phyloP scores from a whole-genome alignment of 2,113 vertebrate genomes.

The Malurus cyaneus region DNA sequence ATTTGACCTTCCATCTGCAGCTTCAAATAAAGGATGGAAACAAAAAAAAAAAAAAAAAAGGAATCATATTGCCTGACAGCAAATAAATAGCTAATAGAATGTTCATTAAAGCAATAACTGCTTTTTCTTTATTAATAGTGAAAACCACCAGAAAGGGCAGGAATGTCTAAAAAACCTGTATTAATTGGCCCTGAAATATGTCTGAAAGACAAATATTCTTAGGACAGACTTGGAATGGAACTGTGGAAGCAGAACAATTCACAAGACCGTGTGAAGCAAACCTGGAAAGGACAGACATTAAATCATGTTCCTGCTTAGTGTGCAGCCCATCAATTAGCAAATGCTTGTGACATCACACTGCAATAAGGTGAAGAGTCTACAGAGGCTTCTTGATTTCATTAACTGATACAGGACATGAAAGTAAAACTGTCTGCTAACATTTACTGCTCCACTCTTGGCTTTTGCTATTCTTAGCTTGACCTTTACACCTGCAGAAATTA shows the following conservation, averaged over 20 bases:
- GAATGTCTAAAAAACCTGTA: background rate
- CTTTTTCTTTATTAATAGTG: background rate
- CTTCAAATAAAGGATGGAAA: background rate
- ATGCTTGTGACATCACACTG: background rate
- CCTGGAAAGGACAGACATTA: background rate
- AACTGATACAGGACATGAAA: background rate
- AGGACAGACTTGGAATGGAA: background rate
- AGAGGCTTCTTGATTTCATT: background rate
- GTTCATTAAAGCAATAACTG: background rate
- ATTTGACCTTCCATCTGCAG: background rate
- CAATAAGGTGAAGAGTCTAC: background rate
- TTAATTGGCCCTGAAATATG: background rate
- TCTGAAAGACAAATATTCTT: background rate
- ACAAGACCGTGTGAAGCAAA: background rate
- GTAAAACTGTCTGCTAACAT: background rate
- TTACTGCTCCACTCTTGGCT: background rate
- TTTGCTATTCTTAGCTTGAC: background rate
- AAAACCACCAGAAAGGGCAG: background rate
- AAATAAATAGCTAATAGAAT: background rate
- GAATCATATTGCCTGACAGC: background rate
- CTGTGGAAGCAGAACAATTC: background rate
- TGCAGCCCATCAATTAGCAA: background rate
- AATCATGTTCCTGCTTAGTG: background rate
- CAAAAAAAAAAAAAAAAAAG: background rate
- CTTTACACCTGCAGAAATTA: constrained; percentile 8